These are phyloP conservation scores for Nemapogon koenigi DNA, from an alignment of 2,888 invertebrate genomes.

Conservation along the genomic window DNA sequence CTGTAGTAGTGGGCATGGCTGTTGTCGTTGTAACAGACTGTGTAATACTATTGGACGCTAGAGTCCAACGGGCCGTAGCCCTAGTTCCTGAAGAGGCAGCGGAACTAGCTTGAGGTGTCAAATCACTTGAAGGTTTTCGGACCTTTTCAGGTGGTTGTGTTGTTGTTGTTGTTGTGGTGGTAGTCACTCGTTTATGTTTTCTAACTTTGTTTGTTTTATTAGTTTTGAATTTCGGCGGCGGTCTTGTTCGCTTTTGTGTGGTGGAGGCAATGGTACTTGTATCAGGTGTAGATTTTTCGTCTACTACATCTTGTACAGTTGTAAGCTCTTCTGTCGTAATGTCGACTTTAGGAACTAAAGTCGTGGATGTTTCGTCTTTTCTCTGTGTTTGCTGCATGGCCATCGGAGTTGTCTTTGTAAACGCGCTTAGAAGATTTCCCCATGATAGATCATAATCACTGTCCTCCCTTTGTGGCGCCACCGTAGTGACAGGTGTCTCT, in stretches of 20 bases:
- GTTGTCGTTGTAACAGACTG: constrained; percentile 14
- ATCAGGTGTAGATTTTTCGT: constrained; percentile 18
- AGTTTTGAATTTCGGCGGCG: constrained; percentile 35
- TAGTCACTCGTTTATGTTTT: constrained; percentile 44
- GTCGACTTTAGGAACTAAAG: too few species aligned
- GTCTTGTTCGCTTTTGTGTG: constrained; percentile 41
- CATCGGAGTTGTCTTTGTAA: constrained; percentile 51
- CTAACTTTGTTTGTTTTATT: constrained; percentile 25
- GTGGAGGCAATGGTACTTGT: constrained; percentile 20
- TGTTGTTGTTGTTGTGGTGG: constrained; percentile 27
- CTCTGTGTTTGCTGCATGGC: constrained; percentile 23
- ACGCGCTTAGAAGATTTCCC: constrained; percentile 42
- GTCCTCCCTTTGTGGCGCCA: neutral
- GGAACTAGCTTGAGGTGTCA: constrained; percentile 42
- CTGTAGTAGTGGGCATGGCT: constrained; percentile 25
- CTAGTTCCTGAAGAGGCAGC: constrained; percentile 29
- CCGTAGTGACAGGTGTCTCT: constrained; percentile 4
- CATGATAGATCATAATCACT: constrained; percentile 20
- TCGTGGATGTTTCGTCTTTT: constrained; percentile 15
- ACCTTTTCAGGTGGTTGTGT: constrained; percentile 20
- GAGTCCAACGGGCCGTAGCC: constrained; percentile 20
- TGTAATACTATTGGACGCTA: constrained; percentile 20
- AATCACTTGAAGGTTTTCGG: constrained; percentile 33
- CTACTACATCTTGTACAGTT: constrained; percentile 4
- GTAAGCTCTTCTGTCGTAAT: constrained; percentile 21